These are phyloP conservation scores for Dascillus cervinus DNA, from an alignment of 2,888 invertebrate species.

Conservation along the genomic window DNA sequence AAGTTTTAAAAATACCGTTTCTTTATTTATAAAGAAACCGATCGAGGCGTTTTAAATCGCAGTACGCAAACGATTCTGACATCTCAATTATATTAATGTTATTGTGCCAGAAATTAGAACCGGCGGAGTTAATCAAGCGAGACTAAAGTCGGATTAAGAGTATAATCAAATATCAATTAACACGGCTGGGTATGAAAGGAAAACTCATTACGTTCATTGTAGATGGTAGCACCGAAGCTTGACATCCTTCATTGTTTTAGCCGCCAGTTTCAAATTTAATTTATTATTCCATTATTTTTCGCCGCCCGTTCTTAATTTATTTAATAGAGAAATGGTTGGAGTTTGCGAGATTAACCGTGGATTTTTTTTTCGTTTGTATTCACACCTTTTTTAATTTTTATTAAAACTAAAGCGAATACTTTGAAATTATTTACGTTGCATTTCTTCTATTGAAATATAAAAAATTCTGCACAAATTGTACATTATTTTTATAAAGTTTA, in stretches of 20 bases:
- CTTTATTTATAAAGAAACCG: no score
- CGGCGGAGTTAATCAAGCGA: slow-evolving; percentile 36
- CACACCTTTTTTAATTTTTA: no score
- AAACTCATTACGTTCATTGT: slow-evolving; percentile 17
- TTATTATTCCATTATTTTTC: slow-evolving; percentile 37
- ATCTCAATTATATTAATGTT: slow-evolving; percentile 24
- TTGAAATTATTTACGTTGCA: no score
- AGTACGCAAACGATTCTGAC: slow-evolving; percentile 9
- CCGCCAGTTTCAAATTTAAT: slow-evolving; percentile 30
- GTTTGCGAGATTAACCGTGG: no score
- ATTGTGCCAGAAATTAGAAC: slow-evolving; percentile 35
- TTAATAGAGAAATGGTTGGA: slow-evolving; percentile 19
- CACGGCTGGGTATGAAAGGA: slow-evolving; percentile 19
- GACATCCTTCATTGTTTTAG: slow-evolving; percentile 19
- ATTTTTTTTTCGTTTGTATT: no score
- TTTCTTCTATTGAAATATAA: no score
- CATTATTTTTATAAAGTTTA: no score
- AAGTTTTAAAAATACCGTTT: no score
- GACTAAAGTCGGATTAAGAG: slow-evolving; percentile 37
- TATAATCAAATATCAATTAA: slow-evolving; percentile 42
- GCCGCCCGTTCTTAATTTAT: slow-evolving; percentile 23
- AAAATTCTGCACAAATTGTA: no score
- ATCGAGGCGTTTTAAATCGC: no score
- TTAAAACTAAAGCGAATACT: no score
- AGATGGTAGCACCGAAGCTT: slow-evolving; percentile 17